phyloP scores from a whole-genome alignment of 2,888 invertebrate genomes.

The Mythimna ferrago region DNA sequence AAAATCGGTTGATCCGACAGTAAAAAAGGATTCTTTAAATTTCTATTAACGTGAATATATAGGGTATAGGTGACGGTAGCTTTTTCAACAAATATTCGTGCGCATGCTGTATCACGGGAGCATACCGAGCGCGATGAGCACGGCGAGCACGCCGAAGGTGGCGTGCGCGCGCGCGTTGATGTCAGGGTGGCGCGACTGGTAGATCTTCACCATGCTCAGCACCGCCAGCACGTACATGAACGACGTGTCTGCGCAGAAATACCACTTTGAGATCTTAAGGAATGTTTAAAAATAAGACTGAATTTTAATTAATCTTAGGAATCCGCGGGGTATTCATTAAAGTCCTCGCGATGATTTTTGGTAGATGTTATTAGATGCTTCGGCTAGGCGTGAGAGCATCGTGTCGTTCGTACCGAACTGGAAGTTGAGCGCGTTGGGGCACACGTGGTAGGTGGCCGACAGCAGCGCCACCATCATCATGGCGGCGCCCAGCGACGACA shows the following conservation, averaged over 20 bases:
- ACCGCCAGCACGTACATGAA: constrained; percentile 98
- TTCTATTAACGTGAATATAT: no score
- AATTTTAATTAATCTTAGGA: no score
- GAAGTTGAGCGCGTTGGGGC: constrained; percentile 97
- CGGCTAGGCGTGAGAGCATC: neutral
- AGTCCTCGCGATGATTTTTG: no score
- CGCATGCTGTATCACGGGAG: neutral
- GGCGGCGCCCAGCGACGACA: constrained; percentile 96
- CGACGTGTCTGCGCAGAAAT: constrained; percentile 93
- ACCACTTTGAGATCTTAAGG: no score
- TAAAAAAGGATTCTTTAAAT: no score
- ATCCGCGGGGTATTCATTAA: no score
- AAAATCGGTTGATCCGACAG: no score
- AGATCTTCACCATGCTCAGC: constrained; percentile 96
- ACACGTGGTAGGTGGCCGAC: constrained; percentile 97
- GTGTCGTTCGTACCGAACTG: constrained; percentile 94
- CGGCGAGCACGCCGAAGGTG: constrained; percentile 94
- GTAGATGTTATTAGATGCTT: neutral
- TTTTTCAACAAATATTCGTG: neutral
- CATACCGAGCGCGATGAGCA: constrained; percentile 93
- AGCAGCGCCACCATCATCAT: constrained; percentile 97
- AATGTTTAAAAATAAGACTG: neutral
- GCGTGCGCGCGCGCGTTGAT: constrained; percentile 96
- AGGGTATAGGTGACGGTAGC: no score
- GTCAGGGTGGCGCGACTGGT: constrained; percentile 97